Base-by-base conservation (phyloP, 2,797 vertebrate species). In the Crypturellus tataupa region DNA sequence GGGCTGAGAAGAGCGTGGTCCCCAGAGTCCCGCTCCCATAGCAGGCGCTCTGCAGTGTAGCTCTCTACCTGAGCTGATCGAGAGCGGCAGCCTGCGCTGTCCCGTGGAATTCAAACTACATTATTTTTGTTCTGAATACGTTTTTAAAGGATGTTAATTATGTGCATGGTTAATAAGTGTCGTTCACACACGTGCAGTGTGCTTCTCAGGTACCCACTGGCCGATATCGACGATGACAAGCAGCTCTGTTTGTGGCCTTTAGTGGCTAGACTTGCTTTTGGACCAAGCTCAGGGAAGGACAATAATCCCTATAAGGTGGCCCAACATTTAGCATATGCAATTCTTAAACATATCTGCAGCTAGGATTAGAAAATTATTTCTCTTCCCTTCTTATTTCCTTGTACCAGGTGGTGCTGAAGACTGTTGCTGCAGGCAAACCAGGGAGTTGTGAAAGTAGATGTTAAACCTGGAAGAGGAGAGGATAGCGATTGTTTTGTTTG, bases 131-230 rank as follows among this genome's bases (percentile, higher is more conserved):
- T 96, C 71, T 19, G 68, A 90, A 78, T 75, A 94, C 0, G 3
- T 85, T 92, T 94, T 71, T 90, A 90, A 93, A 95, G 80, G 68
- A 53, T 87, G 96, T 94, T 92, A 94, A 90, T 96, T 96, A 90
- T 72, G 83, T 94, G 88, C 93, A 85, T 95, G 90, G 88, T 87
- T 96, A 90, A 91, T 94, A 94, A 94, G 95, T 94, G 88, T 73
- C 90, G 35, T 65, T 83, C 92, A 42, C 80, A 49, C 80, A 31
- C 56, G 5, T 33, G 46, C 3, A 12, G 33, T 64, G 68, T 87
- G 79, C 75, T 90, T 86, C 84, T 80, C 60, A 80, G 92, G 75
- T 89, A 21, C 90, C 49, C 0, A 1, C 53, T 73, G 84, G 78
- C 78, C 84, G 0, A 0, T 17, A 10, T 37, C 53, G n/a, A 58